phyloP scores from a whole-genome alignment of 2,113 vertebrate species.

The Pomatorhinus ruficollis region DNA sequence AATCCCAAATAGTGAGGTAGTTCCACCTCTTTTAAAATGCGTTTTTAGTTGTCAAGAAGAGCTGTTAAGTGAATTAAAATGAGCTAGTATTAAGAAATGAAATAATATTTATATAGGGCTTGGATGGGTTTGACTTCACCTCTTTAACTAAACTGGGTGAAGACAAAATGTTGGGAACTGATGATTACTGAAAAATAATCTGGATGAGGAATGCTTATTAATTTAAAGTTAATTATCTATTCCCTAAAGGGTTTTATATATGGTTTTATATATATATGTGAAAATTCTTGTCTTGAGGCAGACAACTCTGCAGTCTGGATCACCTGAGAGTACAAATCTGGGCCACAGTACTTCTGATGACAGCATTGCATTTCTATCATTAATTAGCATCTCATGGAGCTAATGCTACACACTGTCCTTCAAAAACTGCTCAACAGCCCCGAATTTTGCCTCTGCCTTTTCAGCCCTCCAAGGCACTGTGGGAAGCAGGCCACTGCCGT shows the following conservation, averaged over 20 bases:
- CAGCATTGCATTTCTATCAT: not conserved
- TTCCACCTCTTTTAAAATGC: not conserved
- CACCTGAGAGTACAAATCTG: conserved; percentile 10
- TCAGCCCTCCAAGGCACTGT: not conserved
- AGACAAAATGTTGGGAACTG: not conserved
- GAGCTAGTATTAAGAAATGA: not conserved
- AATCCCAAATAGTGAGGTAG: not conserved
- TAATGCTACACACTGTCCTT: not conserved
- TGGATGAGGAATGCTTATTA: not conserved
- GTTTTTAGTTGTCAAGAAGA: not conserved
- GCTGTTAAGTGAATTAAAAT: not conserved
- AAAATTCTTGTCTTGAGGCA: conserved; percentile 1
- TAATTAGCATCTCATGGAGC: not conserved
- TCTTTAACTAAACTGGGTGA: not conserved
- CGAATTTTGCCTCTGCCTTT: not conserved
- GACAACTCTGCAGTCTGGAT: not conserved
- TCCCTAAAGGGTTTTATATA: not conserved
- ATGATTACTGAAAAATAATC: not conserved
- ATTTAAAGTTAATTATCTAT: conserved; percentile 14
- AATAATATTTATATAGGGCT: not conserved
- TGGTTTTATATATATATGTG: not conserved
- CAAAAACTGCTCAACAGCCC: not conserved
- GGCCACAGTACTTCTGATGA: not conserved
- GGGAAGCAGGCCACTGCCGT: not conserved
- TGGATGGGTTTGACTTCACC: not conserved